Evolutionary conservation across 2,888 invertebrate genomes (phyloP), one percentile per base, ranked within the genome.

Genomic region (Melipona beecheii): DNA sequence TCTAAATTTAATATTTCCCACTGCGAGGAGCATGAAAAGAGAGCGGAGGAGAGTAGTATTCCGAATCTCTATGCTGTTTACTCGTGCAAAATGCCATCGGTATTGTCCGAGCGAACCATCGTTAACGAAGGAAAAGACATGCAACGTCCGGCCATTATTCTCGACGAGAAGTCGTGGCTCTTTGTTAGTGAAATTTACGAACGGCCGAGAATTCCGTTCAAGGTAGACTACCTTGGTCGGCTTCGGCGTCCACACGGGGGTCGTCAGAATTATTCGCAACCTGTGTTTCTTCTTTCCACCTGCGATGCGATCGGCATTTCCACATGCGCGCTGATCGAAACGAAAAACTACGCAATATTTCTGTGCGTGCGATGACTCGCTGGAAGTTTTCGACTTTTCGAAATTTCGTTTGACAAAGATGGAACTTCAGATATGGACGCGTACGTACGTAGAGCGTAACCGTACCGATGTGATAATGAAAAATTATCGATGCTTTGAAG

Each of bases 171-270:
- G 75, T 68, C 85, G 78, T 80, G 86, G 86, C 80, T 88, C 88
- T 88, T 88, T 88, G 89, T 88, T 88, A 88, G 86, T 75, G 87
- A 88, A 88, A 88, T 88, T 88, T 86, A 88, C 85, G 80, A 88
- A 88, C 86, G 88, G 76, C 75, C 88, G 77, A 76, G 86, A 85
- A 88, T 88, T 87, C 86, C 86, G 88, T 88, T 88, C 88, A 88
- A 88, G 88, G 88, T 85, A 82, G 89, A 88, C 88, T 81, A 82
- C 75, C 83, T 86, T 56, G 88, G 52, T 76, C 75, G 65, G 80
- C 81, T 78, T 62, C 85, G 79, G 52, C 31, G 62, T 64, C 74
- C 72, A 78, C 82, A 76, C 85, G 56, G 73, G 65, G 75, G 65
- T 73, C 81, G 81, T 81, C 84, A 58, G 81, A 83, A 76, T 83